Percentiles rank a stretch among this genome's conserved stretches.
These are phyloP conservation scores for Pseudobourletiella spinata DNA, from an alignment of 1,140 invertebrate species.

Conservation along the genomic window DNA sequence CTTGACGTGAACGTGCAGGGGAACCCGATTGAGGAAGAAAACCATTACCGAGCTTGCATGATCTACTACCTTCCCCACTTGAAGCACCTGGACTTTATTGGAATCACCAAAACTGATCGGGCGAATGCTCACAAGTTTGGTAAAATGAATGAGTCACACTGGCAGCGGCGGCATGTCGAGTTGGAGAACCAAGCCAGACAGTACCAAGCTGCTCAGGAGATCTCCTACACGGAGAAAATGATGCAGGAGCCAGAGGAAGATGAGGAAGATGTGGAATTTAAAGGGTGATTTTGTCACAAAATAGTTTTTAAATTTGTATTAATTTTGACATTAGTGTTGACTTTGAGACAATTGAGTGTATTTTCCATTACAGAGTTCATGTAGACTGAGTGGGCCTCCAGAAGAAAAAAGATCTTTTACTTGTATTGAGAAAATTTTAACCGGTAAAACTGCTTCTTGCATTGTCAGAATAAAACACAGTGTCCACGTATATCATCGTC, in stretches of 20 bases:
- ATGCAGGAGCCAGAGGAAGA: slow-evolving; percentile 19
- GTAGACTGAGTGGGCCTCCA: no score
- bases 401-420: no score
- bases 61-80: slow-evolving; percentile 24
- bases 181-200: slow-evolving; percentile 7
- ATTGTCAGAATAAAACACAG: no score
- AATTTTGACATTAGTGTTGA: no score
- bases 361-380: no score
- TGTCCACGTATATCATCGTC: no score
- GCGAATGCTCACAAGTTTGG: slow-evolving; percentile 22
- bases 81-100: slow-evolving; percentile 29
- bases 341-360: no score
- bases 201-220: slow-evolving; percentile 9
- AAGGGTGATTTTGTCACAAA: no score
- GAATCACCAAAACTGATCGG: slow-evolving; percentile 22
- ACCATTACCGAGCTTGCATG: slow-evolving; percentile 23
- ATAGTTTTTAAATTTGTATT: no score
- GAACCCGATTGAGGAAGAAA: slow-evolving; percentile 34
- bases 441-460: no score
- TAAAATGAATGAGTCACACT: not conserved
- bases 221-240: slow-evolving; percentile 19
- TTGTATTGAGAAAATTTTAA: no score
- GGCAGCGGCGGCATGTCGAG: slow-evolving; percentile 17
- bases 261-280: not conserved
- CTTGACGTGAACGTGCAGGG: slow-evolving; percentile 14